Evolutionary conservation across 2,888 invertebrate species (phyloP).

Genomic region (Coelinius sp.): DNA sequence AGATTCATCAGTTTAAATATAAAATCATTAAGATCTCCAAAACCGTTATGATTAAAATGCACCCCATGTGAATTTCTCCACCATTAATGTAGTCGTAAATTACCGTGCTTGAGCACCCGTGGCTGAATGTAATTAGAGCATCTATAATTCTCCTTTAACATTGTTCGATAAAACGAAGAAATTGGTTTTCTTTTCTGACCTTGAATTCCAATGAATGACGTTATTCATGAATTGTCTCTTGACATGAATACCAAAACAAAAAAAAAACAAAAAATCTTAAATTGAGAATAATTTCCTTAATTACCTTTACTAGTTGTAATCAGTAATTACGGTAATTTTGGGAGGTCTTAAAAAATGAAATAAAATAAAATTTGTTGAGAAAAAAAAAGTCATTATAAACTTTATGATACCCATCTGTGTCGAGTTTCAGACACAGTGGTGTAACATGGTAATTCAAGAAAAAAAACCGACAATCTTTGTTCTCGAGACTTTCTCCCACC

Average conservation of each 20-base stretch:
- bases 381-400: not conserved
- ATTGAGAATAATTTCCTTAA: too few species aligned
- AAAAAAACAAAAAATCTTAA: too few species aligned
- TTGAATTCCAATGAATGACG: not conserved
- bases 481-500: not conserved
- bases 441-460: slow-evolving; percentile 3
- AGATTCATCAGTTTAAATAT: not conserved
- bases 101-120: not conserved
- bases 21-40: not conserved
- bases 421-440: slow-evolving; percentile 2
- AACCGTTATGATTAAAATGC: not conserved
- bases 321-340: too few species aligned
- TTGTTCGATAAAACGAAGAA: not conserved
- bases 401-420: not conserved
- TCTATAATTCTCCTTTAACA: not conserved
- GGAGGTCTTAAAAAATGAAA: not conserved
- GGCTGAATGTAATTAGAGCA: not conserved
- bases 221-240: slow-evolving; percentile 3
- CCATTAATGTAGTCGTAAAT: not conserved
- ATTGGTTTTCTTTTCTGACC: not conserved
- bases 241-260: too few species aligned
- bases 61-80: not conserved
- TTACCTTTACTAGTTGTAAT: not conserved
- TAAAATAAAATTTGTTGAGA: not conserved
- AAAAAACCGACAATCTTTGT: slow-evolving; percentile 11